Base-by-base conservation (phyloP, 2,797 vertebrate genomes). In the Ataeniobius toweri region DNA sequence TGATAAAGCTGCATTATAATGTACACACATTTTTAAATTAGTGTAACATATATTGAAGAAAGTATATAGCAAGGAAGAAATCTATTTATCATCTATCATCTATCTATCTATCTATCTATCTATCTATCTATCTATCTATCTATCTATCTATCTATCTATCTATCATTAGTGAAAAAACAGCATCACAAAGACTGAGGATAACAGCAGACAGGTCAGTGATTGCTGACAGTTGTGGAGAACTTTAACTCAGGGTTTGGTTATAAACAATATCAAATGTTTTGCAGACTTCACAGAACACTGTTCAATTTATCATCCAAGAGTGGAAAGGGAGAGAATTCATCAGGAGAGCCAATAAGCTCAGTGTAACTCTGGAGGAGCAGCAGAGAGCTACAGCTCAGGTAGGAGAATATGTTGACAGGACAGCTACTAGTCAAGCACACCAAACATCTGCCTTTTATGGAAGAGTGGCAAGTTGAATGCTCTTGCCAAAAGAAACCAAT, bases 1-100 rank as follows among this genome's bases (percentile, higher is more conserved):
- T 76, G 84, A 92, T 89, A 85, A 85, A 86, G 86, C 82, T 80
- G 83, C 84, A 91, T 81, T 83, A 80, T 83, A 87, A 88, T 61
- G 70, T 84, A 84, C 83, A 86, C 73, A 55, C 12, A 9, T 44
- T 73, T 84, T 48, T 71, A 9, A 83, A 80, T 82, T 56, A 65
- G 46, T 59, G 63, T 39, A 51, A 65, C 70, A 78, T 79, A 44
- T 58, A 75, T 56, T 51, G 46, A 75, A 68, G 6, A 22, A 65
- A 77, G 74, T 20, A 2, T 18, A 53, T 8, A 18, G 68, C 24
- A 65, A 48, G 72, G 59, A 78, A 58, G 6, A 79, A 48, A 69
- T 22, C 70, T 46, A 46, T 46, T 7, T 46, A 46, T 44, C 41
- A 13, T 48, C 46, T 48, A 13, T 48, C 46, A 44, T 44, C 44